These are phyloP conservation scores for Troides aeacus DNA, from an alignment of 2,888 invertebrate species.

Conservation along the genomic window DNA sequence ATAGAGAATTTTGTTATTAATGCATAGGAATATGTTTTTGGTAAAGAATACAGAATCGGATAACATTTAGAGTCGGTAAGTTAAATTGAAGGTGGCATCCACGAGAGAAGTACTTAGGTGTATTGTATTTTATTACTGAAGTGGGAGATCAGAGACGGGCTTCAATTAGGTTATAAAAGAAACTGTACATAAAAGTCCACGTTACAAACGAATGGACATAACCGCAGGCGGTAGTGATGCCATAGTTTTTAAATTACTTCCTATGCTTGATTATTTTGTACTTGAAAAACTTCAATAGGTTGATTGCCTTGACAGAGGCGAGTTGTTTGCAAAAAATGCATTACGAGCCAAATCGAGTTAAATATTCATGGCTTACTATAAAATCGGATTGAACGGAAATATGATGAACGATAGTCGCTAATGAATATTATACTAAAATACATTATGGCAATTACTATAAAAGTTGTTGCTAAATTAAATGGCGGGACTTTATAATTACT, in stretches of 20 bases:
- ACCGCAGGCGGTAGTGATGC: slow-evolving; percentile 14
- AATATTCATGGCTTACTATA: not conserved
- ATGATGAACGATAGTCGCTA: too few relatives aligned
- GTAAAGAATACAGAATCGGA: not conserved
- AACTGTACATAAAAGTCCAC: slow-evolving; percentile 7
- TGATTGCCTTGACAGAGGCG: slow-evolving; percentile 34
- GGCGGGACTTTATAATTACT: too few relatives aligned
- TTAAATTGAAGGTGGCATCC: not conserved
- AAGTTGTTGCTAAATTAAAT: too few relatives aligned
- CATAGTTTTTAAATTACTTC: slow-evolving; percentile 36
- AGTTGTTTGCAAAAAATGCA: slow-evolving; percentile 24
- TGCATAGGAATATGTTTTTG: not conserved
- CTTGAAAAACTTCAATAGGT: slow-evolving; percentile 37
- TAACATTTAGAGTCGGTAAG: not conserved
- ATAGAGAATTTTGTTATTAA: not conserved
- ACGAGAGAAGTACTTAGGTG: too few relatives aligned
- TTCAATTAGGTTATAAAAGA: slow-evolving; percentile 13
- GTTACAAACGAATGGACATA: slow-evolving; percentile 10
- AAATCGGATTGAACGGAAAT: not conserved
- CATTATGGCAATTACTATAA: too few relatives aligned
- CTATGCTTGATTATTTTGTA: slow-evolving; percentile 38
- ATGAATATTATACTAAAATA: too few relatives aligned
- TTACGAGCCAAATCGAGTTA: slow-evolving; percentile 3
- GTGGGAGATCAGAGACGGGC: not conserved
- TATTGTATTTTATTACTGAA: not conserved